These are phyloP conservation scores for Cichlasoma orientale DNA, from an alignment of 2,797 vertebrate species.

Conservation along the genomic window DNA sequence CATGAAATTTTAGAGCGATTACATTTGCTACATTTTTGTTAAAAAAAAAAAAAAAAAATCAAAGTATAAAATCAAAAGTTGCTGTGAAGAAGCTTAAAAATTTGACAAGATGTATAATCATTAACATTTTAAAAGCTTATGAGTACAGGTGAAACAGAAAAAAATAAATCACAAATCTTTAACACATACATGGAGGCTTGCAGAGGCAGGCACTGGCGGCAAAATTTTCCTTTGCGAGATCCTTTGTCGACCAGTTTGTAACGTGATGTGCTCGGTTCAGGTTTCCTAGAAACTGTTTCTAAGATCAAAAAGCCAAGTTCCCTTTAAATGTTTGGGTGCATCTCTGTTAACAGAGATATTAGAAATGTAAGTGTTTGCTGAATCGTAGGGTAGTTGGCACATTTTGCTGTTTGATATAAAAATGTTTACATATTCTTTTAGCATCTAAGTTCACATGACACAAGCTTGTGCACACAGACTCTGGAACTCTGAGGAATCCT, in stretches of 20 bases:
- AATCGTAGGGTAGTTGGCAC: conserved; percentile 72
- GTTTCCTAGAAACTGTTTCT: conserved; percentile 66
- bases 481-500: conserved; percentile 39
- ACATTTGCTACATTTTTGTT: conserved; percentile 73
- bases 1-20: conserved; percentile 54
- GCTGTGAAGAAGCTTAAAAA: conserved; percentile 53
- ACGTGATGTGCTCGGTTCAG: conserved; percentile 56
- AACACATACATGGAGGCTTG: conserved; percentile 45
- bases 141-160: conserved; percentile 44
- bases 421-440: conserved; percentile 43
- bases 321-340: conserved; percentile 80
- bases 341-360: conserved; percentile 71
- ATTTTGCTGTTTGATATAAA: conserved; percentile 55
- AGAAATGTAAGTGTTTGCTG: conserved; percentile 85
- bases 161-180: conserved; percentile 55
- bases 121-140: conserved; percentile 61
- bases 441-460: conserved; percentile 58
- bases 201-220: conserved; percentile 69
- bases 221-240: conserved; percentile 47
- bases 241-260: conserved; percentile 43
- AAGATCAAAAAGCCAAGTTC: conserved; percentile 80
- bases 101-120: conserved; percentile 52
- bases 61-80: conserved; percentile 60
- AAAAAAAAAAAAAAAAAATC: conserved; percentile 18
- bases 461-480: conserved; percentile 39